Base-by-base conservation (phyloP, 1,140 invertebrate species). In the Nasonia longicornis region DNA sequence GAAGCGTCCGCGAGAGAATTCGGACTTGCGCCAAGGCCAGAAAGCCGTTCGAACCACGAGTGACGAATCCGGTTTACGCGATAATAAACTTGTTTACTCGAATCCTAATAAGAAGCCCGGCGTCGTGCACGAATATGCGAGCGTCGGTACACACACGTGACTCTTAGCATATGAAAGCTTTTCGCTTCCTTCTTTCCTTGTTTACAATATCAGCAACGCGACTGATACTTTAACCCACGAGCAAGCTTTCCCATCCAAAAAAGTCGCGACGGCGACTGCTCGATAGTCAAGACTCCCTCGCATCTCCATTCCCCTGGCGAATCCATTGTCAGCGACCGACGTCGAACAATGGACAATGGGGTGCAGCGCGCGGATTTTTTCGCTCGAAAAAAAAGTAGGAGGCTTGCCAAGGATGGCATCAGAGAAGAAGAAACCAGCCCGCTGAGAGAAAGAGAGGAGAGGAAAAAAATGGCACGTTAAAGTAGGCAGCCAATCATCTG, bases 61-160 rank as follows among this genome's bases (percentile, higher is more conserved):
- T 66, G 58, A 35, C 16, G 77, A 42, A 74, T 80, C 75, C 72
- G 64, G 64, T 78, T 77, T 71, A 52, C 63, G 67, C 66, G 77
- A 71, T 67, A 66, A 85, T 84, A 84, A 85, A 84, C 78, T 83
- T 84, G 80, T 84, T 85, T 85, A 82, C 83, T 78, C 70, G 84
- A 64, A 77, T 83, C 81, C 80, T 83, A 83, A 84, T 83, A 80
- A 82, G 78, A 63, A 66, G 82, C 71, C 82, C 82, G 80, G n/a
- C 20, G 73, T 79, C n/a, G 35, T 8, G 48, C n/a, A 48, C 31
- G 67, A 12, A 20, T 31, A 20, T 71, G 7, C 52, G 20, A n/a
- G 3, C 16, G 52, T 38, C 69, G 35, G 16, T n/a, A 29, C 6
- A 29, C 29, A 63, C 73, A 58, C 73, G 73, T 75, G 73, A 48